Conservation (phyloP, 37 sponge, comb jelly and placozoan genomes). For the Sycon ciliatum region DNA sequence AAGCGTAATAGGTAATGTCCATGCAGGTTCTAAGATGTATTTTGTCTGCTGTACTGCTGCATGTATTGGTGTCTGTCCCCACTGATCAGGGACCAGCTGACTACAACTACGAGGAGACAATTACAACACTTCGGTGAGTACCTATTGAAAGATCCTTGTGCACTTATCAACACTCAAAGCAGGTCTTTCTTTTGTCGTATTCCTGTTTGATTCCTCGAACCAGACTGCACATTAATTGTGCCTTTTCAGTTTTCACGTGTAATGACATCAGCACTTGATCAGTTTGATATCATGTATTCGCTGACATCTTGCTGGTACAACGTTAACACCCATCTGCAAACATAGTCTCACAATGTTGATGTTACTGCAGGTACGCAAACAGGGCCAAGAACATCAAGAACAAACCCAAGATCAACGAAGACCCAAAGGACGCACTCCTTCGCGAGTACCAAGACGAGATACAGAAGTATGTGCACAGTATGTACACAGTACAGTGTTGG, state of each 20-base stretch:
- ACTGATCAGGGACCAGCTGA: slow-evolving; percentile 77
- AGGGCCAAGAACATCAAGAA: slow-evolving; percentile 98
- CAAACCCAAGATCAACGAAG: slow-evolving; percentile 95
- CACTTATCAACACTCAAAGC: not conserved
- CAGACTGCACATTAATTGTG: too few relatives aligned
- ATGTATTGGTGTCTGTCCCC: not conserved
- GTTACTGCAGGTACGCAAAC: slow-evolving; percentile 73
- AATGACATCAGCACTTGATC: too few relatives aligned
- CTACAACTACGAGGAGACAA: slow-evolving; percentile 94
- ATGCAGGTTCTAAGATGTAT: too few relatives aligned
- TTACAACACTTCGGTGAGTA: slow-evolving; percentile 74
- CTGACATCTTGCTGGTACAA: too few relatives aligned
- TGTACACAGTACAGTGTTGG: too few relatives aligned
- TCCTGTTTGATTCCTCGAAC: too few relatives aligned
- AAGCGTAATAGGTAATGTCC: too few relatives aligned
- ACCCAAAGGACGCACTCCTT: slow-evolving; percentile 94
- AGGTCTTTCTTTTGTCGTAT: not conserved
- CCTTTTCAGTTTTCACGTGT: too few relatives aligned
- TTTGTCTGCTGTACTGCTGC: not conserved
- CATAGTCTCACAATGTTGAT: too few relatives aligned
- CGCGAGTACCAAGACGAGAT: slow-evolving; percentile 85
- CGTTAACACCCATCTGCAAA: not conserved
- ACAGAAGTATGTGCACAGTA: slow-evolving; percentile 10
- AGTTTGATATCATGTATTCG: too few relatives aligned
- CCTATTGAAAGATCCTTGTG: not conserved